Base-by-base conservation (phyloP, 1,140 invertebrate species). In the Eriocheir sinensis region DNA sequence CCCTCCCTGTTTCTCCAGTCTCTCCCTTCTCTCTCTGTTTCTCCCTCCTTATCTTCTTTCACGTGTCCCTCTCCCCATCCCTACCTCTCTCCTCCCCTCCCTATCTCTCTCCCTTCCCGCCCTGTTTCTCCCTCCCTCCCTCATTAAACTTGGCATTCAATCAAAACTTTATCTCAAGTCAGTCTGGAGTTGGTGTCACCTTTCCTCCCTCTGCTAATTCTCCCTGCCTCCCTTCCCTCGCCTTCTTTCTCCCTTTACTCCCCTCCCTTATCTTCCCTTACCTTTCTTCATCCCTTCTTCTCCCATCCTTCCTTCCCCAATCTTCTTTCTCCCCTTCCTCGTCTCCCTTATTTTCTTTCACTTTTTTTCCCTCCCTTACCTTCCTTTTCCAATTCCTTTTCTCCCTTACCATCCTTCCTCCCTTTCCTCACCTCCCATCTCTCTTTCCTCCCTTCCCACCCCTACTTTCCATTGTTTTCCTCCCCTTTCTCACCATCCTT, bases 101-200 rank as follows among this genome's bases (percentile, higher is more conserved):
- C 60, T n/a, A 21, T 72, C 60, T 72, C 27, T n/a, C 60, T 72
- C 60, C 21, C 27, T n/a, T n/a, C 21, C 60, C 21, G 4, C 21
- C 60, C 21, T n/a, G 1, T 1, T 2, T 4, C 8, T n/a, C 21
- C 60, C 21, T n/a, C 21, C 8, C 17, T 6, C 60, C n/a, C 60
- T 72, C 60, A 72, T 72, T 72, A 72, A 72, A 72, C 60, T 72
- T 72, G 60, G n/a, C 60, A 21, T 72, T 72, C 60, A 72, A 72
- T 72, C 60, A 72, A 72, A 72, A 72, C 60, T 72, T 72, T 72
- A 72, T 72, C 60, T n/a, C 60, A 21, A 72, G 60, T 72, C 60
- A 72, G 60, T 72, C 60, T 72, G 60, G 60, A 72, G 60, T 72
- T 72, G 60, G 60, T 72, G 60, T 72, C 60, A 72, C 60, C 60